phyloP scores from a whole-genome alignment of 2,113 vertebrate genomes.

The Lethenteron reissneri region DNA sequence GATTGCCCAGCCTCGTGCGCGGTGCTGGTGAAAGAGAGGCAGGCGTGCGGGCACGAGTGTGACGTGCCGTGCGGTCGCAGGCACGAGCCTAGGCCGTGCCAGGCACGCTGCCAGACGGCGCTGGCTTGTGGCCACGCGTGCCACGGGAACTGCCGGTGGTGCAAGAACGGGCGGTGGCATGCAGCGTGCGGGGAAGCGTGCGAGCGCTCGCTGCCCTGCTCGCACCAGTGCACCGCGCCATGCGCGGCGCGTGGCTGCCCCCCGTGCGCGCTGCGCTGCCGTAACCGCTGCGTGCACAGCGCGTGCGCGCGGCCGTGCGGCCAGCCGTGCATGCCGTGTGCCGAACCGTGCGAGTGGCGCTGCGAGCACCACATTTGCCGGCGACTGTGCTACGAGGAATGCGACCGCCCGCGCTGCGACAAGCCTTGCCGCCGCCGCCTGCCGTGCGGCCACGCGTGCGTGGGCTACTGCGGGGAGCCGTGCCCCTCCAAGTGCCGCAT shows the following conservation, averaged over 20 bases:
- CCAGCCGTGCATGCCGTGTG: neutral
- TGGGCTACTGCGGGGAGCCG: slow-evolving; percentile 59
- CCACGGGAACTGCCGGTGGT: neutral
- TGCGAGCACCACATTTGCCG: neutral
- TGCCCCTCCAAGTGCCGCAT: slow-evolving; percentile 55
- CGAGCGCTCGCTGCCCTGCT: neutral
- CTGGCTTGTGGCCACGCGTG: slow-evolving; percentile 5
- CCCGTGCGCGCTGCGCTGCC: neutral
- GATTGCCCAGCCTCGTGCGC: slow-evolving; percentile 26
- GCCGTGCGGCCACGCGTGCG: slow-evolving; percentile 50
- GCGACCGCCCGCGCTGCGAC: slow-evolving; percentile 1
- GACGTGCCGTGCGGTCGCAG: neutral
- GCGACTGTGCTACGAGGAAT: neutral
- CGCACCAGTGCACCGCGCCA: neutral
- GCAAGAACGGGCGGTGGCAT: neutral
- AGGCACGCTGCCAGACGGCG: neutral
- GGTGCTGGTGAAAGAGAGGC: neutral
- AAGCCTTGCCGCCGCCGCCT: neutral
- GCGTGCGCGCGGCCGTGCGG: neutral
- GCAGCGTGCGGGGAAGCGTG: neutral
- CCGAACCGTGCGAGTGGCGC: neutral
- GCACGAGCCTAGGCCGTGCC: neutral
- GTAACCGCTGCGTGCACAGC: neutral
- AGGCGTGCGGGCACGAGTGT: neutral
- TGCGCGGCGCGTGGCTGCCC: neutral